Evolutionary conservation across 2,888 invertebrate species (phyloP).

Genomic region (Augiades crinisus): DNA sequence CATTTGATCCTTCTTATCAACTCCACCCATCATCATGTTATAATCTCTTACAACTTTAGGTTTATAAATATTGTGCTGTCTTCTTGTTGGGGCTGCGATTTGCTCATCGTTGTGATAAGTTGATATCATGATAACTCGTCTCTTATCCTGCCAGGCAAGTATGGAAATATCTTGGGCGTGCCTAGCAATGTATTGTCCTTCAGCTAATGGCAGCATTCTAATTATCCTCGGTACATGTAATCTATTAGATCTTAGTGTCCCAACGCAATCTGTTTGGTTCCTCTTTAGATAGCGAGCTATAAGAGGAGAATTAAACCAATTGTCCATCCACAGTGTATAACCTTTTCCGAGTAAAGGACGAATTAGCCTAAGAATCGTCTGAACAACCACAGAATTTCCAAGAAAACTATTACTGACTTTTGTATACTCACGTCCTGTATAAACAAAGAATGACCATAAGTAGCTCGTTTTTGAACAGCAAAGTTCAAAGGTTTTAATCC

Average conservation of each 20-base stretch:
- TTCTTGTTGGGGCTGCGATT: not conserved
- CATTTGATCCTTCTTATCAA: conserved; percentile 25
- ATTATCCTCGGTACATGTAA: not conserved
- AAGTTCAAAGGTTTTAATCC: conserved; percentile 31
- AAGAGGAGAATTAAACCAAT: conserved; percentile 19
- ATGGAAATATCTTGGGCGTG: conserved; percentile 15
- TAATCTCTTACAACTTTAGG: conserved; percentile 18
- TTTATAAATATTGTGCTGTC: conserved; percentile 6
- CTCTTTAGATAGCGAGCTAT: conserved; percentile 17
- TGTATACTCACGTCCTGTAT: conserved; percentile 23
- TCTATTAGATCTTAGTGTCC: conserved; percentile 26
- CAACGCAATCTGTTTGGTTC: conserved; percentile 28
- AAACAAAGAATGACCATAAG: conserved; percentile 26
- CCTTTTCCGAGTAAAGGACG: conserved; percentile 20
- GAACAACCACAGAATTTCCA: not conserved
- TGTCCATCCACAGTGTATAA: conserved; percentile 22
- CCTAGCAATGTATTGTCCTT: conserved; percentile 3
- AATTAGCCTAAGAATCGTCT: conserved; percentile 6
- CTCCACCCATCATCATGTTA: conserved; percentile 22
- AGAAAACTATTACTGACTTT: not conserved
- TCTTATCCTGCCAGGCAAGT: conserved; percentile 16
- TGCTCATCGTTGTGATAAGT: conserved; percentile 17
- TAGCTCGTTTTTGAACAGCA: conserved; percentile 32
- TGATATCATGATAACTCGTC: conserved; percentile 12
- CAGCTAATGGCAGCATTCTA: not conserved